Evolutionary conservation across 2,888 invertebrate species (phyloP), one percentile per base, ranked within the genome.

Genomic region (Drosophila mimica): DNA sequence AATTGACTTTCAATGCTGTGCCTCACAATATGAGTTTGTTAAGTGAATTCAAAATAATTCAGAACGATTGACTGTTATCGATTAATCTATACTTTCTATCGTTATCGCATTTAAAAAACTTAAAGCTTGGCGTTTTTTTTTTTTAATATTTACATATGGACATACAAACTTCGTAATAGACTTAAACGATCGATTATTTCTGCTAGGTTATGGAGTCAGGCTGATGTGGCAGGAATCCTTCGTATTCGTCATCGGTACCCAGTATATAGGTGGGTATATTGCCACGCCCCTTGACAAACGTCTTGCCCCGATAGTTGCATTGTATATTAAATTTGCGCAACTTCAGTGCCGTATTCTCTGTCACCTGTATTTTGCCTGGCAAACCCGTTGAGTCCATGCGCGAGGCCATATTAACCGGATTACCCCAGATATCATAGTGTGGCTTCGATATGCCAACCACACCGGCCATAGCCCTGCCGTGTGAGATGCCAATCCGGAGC

Each of bases 401-500:
- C 0, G 98, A 98, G 4, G 99, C 98, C 95, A 99, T 97, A 93
- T 99, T 99, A 0, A 99, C 99, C 0, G 98, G 97, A 93, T 99
- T 97, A 0, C 99, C 99, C 98, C 99, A 99, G 89, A 99, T 98
- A 92, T 99, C 99, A 92, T 98, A 99, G 53, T 98, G 94, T 0
- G 99, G 99, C 91, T 99, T 99, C 73, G 97, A 96, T 0, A 97
- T 97, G 0, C 98, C 99, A 4, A 99, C 98, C 0, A 99, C 98
- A 4, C 99, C 99, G 0, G 99, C 98, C 74, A 98, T 97, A 8
- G 98, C 96, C 82, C 97, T 96, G 0, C 99, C 99, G 89, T 97
- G 96, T 40, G 97, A 97, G 89, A 99, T 97, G 72, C 99, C 98
- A 49, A 93, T 93, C 59, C 93, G 79, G 4, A 92, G 76, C 89